Evolutionary conservation across 2,888 invertebrate species (phyloP), one percentile per base, ranked within the genome.

Genomic region (Apotomis turbidana): DNA sequence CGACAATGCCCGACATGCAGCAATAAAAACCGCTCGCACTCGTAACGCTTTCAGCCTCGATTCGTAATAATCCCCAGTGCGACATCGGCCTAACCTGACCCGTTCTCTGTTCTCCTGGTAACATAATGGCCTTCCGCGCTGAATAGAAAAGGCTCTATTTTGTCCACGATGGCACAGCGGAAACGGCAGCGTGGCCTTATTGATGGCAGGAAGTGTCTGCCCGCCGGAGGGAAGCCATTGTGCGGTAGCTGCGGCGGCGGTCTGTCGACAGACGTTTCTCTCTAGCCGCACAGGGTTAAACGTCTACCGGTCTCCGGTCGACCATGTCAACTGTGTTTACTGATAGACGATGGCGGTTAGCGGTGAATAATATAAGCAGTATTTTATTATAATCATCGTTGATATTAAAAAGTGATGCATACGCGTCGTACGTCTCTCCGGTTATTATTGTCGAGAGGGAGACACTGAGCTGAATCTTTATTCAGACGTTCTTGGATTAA

Each of bases 191-290:
- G 67, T 27, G 71, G 63, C 70, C 73, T 77, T 78, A 77, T 76
- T 76, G 77, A 76, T 76, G 75, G 69, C 76, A 74, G 85, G 86
- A 83, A 80, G 79, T 73, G 80, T 78, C 77, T 76, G 79, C 76
- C 79, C 69, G 74, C 41, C 51, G 66, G 60, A 59, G 67, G 51
- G 44, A 68, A 61, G 66, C 76, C 75, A 81, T 81, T 82, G 80
- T 83, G 70, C 57, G 12, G 52, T 52, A 78, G 77, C 79, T 77
- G 78, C 76, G 62, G 44, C n/a, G 12, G 77, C 77, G 70, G 49
- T 60, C 69, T 73, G 41, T 41, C 73, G 63, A 57, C 38, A 12
- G 66, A 60, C 71, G 68, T 68, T 63, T 72, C 68, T 72, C 68
- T 63, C 58, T 44, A 27, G 55, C 70, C 70, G 44, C 61, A 38